Conservation (phyloP, 2,888 invertebrate species). For the Thysanoteuthis rhombus region DNA sequence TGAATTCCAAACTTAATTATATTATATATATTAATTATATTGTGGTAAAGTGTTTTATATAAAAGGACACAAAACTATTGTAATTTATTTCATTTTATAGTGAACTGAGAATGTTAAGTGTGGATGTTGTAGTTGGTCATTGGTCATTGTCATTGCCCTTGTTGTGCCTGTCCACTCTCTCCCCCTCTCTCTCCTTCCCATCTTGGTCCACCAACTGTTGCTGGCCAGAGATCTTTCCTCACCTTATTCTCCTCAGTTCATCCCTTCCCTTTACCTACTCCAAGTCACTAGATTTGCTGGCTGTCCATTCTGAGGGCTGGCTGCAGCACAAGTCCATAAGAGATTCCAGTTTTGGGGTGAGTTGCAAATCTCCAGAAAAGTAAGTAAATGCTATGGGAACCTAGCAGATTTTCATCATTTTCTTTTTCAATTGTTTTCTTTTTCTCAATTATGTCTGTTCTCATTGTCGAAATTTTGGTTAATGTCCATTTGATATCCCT, state of each 20-base stretch:
- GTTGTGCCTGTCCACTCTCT: not conserved
- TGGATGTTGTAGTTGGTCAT: not conserved
- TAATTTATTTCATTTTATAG: not conserved
- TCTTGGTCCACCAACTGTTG: not conserved
- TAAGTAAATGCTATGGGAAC: not conserved
- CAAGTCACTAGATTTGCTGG: not conserved
- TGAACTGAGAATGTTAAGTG: not conserved
- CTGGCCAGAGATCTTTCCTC: not conserved
- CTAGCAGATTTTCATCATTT: not conserved
- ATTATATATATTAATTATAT: no score
- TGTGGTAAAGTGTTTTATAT: no score
- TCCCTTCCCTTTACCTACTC: not conserved
- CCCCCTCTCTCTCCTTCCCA: not conserved
- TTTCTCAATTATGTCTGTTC: not conserved
- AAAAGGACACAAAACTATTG: no score
- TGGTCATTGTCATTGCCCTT: constrained; percentile 12
- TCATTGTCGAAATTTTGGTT: not conserved
- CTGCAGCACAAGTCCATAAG: not conserved
- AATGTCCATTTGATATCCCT: not conserved
- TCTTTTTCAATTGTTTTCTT: not conserved
- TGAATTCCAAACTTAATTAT: no score
- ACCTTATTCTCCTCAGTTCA: not conserved
- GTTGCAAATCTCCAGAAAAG: not conserved
- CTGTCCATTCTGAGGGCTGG: not conserved
- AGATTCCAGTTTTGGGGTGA: not conserved